Conservation (phyloP, 2,888 invertebrate genomes). For the Drosophila fungiperda region DNA sequence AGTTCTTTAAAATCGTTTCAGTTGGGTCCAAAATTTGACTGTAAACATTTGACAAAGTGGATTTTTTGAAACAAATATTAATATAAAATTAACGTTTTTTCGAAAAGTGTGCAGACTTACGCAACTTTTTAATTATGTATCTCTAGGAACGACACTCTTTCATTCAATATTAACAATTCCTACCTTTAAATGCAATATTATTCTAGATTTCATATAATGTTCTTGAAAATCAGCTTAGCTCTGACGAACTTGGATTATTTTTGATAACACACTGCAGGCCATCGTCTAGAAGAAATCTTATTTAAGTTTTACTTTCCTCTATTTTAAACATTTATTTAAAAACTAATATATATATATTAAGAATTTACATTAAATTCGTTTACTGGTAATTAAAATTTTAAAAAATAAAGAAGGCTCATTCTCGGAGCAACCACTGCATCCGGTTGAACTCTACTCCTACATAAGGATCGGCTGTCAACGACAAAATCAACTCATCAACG, state of each 20-base stretch:
- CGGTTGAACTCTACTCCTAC: constrained; percentile 45
- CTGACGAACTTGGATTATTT: neutral
- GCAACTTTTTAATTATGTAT: neutral
- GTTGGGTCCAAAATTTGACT: neutral
- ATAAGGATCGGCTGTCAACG: constrained; percentile 68
- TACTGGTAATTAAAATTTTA: no score
- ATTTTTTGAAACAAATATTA: neutral
- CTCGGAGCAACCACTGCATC: neutral
- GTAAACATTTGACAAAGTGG: neutral
- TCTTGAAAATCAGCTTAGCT: neutral
- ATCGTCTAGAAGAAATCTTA: no score
- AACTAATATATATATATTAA: no score
- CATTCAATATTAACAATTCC: neutral
- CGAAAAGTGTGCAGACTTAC: neutral
- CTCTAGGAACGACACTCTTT: neutral
- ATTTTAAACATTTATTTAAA: no score
- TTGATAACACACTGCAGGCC: no score
- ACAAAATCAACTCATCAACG: constrained; percentile 76
- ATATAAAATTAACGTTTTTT: neutral
- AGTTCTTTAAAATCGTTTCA: neutral
- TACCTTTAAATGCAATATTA: neutral
- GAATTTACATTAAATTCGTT: no score
- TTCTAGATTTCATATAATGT: neutral
- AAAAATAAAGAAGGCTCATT: neutral
- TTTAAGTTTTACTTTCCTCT: neutral